Conservation (phyloP, 1,140 invertebrate genomes). For the Drosophila sulfurigaster region DNA sequence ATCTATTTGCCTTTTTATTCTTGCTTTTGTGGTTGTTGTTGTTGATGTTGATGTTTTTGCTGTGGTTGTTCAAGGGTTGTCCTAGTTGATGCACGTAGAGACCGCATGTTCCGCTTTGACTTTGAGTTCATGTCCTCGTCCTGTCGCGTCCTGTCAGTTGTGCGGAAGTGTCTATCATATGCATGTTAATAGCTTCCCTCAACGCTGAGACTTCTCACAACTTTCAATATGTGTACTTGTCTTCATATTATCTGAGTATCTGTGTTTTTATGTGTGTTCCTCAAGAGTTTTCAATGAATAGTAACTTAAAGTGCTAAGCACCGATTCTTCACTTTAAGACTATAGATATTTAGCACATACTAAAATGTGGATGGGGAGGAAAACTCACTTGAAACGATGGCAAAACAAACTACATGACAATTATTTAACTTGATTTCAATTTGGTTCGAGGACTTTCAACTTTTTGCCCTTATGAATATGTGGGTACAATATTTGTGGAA, state of each 20-base stretch:
- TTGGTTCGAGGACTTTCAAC: no score
- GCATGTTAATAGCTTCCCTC: conserved; percentile 74
- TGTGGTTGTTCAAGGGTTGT: conserved; percentile 37
- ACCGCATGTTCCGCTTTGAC: conserved; percentile 63
- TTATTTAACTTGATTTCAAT: no score
- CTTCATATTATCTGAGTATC: neutral
- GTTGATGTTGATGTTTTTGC: neutral
- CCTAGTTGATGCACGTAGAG: conserved; percentile 61
- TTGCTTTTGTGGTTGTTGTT: neutral
- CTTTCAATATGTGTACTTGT: neutral
- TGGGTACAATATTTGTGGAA: no score
- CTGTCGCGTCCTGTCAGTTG: conserved; percentile 56
- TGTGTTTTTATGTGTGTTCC: conserved; percentile 8
- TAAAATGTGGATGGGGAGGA: neutral
- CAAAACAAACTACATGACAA: neutral
- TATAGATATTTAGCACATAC: conserved; percentile 13
- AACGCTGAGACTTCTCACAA: conserved; percentile 23
- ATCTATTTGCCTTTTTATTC: neutral
- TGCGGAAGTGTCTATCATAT: conserved; percentile 82
- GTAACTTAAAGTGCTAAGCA: conserved; percentile 20
- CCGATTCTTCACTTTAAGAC: conserved; percentile 13
- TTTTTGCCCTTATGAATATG: no score
- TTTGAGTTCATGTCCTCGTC: conserved; percentile 46
- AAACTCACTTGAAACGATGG: neutral
- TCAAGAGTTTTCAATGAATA: conserved; percentile 22